A percentile compares a stretch with the other conserved stretches of the same genome.
Evolutionary conservation across 2,888 invertebrate genomes (phyloP).

Genomic region (Parnassius mnemosyne): DNA sequence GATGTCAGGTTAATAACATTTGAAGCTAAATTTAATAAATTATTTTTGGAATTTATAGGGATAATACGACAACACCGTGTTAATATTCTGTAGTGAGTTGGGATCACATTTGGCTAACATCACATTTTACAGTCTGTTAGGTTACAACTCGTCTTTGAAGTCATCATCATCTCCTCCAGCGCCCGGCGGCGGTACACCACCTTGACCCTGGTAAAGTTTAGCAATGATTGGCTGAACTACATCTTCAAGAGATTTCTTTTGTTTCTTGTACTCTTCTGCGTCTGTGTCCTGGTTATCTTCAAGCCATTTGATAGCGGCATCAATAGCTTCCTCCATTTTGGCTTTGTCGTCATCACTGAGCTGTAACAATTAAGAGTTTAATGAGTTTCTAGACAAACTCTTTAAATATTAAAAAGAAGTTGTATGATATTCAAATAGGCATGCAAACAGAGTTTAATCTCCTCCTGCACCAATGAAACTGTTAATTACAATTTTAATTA

Average conservation of each 20-base stretch:
- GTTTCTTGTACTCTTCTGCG: slow-evolving; percentile 94
- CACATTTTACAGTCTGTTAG: slow-evolving; percentile 60
- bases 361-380: slow-evolving; percentile 35
- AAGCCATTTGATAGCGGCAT: slow-evolving; percentile 98
- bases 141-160: slow-evolving; percentile 92
- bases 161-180: slow-evolving; percentile 86
- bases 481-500: too few species aligned
- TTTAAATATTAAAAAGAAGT: too few species aligned
- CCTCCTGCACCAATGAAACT: too few species aligned
- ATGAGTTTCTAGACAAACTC: too few species aligned
- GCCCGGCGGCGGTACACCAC: slow-evolving; percentile 87
- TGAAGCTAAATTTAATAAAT: neutral
- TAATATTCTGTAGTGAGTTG: slow-evolving; percentile 48
- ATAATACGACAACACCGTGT: slow-evolving; percentile 27
- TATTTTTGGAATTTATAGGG: neutral
- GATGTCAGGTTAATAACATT: slow-evolving; percentile 1
- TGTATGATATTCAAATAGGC: too few species aligned
- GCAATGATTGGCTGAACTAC: slow-evolving; percentile 98
- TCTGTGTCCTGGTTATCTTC: slow-evolving; percentile 97
- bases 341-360: slow-evolving; percentile 93
- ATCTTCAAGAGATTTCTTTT: slow-evolving; percentile 97
- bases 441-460: too few species aligned
- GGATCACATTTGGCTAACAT: slow-evolving; percentile 71
- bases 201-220: slow-evolving; percentile 95
- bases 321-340: slow-evolving; percentile 97